Evolutionary conservation across 2,113 vertebrate species (phyloP).

Genomic region (Hyperopisus bebe): DNA sequence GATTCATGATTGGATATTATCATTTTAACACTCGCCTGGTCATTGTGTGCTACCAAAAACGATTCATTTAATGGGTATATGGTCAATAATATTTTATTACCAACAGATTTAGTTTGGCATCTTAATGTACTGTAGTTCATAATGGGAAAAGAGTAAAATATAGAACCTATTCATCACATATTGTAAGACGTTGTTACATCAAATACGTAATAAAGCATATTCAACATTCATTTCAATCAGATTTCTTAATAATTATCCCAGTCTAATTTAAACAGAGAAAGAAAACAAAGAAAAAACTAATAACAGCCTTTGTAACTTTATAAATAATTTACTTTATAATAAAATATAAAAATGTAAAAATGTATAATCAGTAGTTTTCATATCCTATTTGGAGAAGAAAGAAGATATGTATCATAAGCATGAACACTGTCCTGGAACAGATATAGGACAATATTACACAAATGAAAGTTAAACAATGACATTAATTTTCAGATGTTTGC

Average conservation of each 20-base stretch:
- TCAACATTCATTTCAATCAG: background rate
- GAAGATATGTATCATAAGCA: background rate
- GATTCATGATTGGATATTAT: background rate
- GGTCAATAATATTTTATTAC: background rate
- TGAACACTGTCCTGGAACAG: background rate
- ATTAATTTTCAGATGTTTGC: background rate
- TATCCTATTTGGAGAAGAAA: background rate
- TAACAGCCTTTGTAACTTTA: background rate
- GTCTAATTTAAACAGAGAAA: background rate
- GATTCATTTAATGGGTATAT: background rate
- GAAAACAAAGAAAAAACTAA: background rate
- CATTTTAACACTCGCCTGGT: background rate
- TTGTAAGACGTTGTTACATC: background rate
- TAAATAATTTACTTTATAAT: background rate
- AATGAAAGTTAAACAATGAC: background rate
- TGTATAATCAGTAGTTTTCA: background rate
- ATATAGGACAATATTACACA: background rate
- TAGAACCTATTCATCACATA: background rate
- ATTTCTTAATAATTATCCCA: background rate
- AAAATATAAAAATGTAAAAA: background rate
- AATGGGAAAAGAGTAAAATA: background rate
- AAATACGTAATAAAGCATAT: background rate
- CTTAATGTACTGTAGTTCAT: background rate
- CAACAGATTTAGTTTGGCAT: background rate
- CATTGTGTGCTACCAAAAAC: background rate